Conservation (phyloP, 2,888 invertebrate species). For the Macrosiphum euphorbiae region DNA sequence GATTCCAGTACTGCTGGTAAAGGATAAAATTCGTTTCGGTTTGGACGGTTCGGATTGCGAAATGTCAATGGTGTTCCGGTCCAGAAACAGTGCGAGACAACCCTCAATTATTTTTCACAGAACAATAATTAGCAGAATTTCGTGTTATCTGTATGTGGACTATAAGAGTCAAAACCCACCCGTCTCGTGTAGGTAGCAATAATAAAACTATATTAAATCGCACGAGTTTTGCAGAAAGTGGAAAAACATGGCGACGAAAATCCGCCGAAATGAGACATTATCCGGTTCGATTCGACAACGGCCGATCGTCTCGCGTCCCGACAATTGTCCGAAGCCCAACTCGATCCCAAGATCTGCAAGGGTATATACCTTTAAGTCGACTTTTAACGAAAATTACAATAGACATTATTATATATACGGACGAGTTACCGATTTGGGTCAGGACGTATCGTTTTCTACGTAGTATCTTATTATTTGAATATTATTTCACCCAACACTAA, state of each 20-base stretch:
- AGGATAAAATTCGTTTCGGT: not conserved
- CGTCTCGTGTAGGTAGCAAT: too few relatives aligned
- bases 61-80: not conserved
- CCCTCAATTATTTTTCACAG: not conserved
- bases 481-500: not conserved
- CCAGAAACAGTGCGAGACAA: not conserved
- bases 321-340: not conserved
- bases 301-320: not conserved
- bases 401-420: not conserved
- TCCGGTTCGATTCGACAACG: not conserved
- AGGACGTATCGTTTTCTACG: not conserved
- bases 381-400: not conserved
- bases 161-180: too few relatives aligned
- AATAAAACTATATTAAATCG: not conserved
- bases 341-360: not conserved
- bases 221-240: not conserved
- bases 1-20: not conserved
- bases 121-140: not conserved
- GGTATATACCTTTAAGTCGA: not conserved
- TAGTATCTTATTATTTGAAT: not conserved
- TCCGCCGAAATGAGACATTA: not conserved
- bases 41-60: not conserved
- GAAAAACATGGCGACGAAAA: not conserved
- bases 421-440: not conserved
- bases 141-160: not conserved